Percentiles rank a stretch among this genome's conserved stretches.
Conservation (phyloP, 2,797 vertebrate species). For the Argya squamiceps region DNA sequence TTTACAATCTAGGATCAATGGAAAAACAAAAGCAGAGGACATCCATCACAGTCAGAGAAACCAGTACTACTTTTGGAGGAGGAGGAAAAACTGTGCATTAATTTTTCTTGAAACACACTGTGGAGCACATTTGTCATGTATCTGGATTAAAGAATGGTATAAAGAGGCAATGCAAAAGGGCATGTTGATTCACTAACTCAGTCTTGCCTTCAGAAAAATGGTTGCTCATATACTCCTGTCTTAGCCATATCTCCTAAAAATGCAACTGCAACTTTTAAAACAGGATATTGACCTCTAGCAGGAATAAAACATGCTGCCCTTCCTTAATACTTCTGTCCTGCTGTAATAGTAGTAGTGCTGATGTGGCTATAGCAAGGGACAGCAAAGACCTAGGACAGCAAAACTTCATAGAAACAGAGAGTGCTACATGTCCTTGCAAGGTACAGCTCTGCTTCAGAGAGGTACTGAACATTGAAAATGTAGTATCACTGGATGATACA, state of each 20-base stretch:
- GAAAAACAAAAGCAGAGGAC: neutral
- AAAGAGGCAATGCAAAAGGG: neutral
- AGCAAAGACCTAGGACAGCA: neutral
- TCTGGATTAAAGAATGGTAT: neutral
- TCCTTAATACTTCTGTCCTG: neutral
- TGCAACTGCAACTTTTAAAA: neutral
- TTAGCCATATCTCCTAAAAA: neutral
- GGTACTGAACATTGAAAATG: neutral
- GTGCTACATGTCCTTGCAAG: neutral
- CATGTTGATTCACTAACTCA: neutral
- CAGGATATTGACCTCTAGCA: neutral
- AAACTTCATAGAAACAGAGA: neutral
- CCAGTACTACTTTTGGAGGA: neutral
- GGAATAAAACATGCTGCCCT: neutral
- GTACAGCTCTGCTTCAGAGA: neutral
- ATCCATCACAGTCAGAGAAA: slow-evolving; percentile 29
- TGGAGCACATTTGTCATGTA: neutral
- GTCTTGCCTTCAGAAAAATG: neutral
- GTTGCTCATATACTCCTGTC: neutral
- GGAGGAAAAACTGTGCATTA: neutral
- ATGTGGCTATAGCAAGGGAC: neutral
- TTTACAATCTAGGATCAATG: slow-evolving; percentile 5
- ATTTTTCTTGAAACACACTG: neutral
- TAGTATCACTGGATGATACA: neutral
- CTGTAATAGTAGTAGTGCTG: neutral